A percentile compares a stretch with the other conserved stretches of the same genome.
Evolutionary conservation across 2,888 invertebrate genomes (phyloP).

Genomic region (Priocnemis perturbator): DNA sequence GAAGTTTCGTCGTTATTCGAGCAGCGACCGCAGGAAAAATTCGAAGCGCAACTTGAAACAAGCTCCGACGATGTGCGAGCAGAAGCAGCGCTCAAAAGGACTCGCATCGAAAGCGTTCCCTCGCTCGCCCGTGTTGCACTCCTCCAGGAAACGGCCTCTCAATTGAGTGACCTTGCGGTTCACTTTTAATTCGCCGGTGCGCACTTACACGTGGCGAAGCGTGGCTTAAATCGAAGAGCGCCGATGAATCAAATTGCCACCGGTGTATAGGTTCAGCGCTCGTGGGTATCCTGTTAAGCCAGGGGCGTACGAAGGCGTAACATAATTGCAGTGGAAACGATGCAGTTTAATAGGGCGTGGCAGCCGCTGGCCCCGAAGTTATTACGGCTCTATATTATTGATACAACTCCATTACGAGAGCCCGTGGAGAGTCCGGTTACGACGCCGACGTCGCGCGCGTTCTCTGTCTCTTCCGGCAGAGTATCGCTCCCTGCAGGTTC

Average conservation of each 20-base stretch:
- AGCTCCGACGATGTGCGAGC: too few relatives aligned
- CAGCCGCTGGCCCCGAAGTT: slow-evolving; percentile 50
- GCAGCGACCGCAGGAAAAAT: too few relatives aligned
- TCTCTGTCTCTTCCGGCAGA: neutral
- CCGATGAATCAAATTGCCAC: neutral
- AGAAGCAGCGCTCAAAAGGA: too few relatives aligned
- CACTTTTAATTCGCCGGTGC: slow-evolving; percentile 5
- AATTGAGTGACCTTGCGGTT: slow-evolving; percentile 2
- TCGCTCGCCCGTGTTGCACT: too few relatives aligned
- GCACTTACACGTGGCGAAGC: neutral
- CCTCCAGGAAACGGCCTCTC: too few relatives aligned
- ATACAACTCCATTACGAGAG: slow-evolving; percentile 56
- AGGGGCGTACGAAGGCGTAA: slow-evolving; percentile 41
- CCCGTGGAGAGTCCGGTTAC: slow-evolving; percentile 36
- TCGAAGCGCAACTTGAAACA: too few relatives aligned
- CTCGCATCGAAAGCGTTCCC: too few relatives aligned
- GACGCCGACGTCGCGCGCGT: neutral
- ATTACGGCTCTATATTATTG: slow-evolving; percentile 58
- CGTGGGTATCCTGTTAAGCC: slow-evolving; percentile 42
- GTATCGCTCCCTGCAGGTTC: neutral
- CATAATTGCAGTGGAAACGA: slow-evolving; percentile 51
- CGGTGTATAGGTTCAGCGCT: neutral
- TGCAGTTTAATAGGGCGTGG: slow-evolving; percentile 53
- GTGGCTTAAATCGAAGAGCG: slow-evolving; percentile 9
- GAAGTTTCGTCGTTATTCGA: too few relatives aligned